Base-by-base conservation (phyloP, 2,113 vertebrate genomes). In the Crotophaga sulcirostris region DNA sequence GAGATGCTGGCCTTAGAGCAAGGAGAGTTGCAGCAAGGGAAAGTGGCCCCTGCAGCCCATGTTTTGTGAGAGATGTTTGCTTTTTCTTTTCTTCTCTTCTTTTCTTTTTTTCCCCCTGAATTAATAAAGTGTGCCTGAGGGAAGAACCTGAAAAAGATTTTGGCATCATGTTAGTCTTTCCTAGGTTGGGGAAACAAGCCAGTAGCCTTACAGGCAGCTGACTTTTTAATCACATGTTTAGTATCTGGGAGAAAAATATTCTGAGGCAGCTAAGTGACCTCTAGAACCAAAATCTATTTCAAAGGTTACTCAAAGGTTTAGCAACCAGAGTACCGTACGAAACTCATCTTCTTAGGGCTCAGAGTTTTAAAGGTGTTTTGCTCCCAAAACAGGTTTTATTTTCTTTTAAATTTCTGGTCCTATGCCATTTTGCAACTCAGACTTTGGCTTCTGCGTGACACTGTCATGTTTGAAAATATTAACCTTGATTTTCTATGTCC, bases 151-250 rank as follows among this genome's bases (percentile, higher is more conserved):
- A 88, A 96, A 94, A 93, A 94, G 72, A 86, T 79, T 85, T 93
- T 97, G 90, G 86, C 89, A 87, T 67, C 68, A 84, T 84, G 60
- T 47, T 95, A 90, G 73, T 84, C 29, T 86, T 95, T 97, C 86
- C 80, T 90, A 60, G 73, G 33, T 74, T 90, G 52, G 80, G 94
- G 84, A 93, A 95, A 82, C 26, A 91, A 91, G 92, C 93, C 93
- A 96, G 89, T 60, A 95, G 76, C 84, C 93, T 96, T 92, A 91
- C 33, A 84, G 89, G 76, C 86, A 90, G 42, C 85, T 93, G 68
- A 94, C 55, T 96, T 72, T 86, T 96, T 95, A 94, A 90, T 96
- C 95, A 96, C 68, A 70, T 96, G 92, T 93, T 93, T 90, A 80
- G 63, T 84, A 91, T 67, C 63, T 83, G 33, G 24, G 34, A 88